Evolutionary conservation across 1,140 invertebrate genomes (phyloP).

Genomic region (Halyomorpha halys): DNA sequence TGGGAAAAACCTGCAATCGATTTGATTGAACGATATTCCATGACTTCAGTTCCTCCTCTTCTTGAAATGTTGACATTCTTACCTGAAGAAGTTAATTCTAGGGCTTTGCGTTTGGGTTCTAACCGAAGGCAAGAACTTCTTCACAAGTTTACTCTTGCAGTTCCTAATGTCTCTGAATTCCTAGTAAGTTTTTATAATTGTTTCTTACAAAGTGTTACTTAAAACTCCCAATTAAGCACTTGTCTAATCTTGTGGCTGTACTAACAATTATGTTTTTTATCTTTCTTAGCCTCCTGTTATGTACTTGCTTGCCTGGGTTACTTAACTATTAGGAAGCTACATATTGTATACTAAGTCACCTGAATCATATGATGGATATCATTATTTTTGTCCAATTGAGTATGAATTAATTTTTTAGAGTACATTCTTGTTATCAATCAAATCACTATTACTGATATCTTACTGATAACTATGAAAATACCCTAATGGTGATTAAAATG

Average conservation of each 20-base stretch:
- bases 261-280: no score
- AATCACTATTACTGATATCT: no score
- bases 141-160: constrained; percentile 57
- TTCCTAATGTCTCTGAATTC: constrained; percentile 58
- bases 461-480: no score
- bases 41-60: constrained; percentile 60
- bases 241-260: no score
- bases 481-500: constrained; percentile 5
- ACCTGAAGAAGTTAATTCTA: constrained; percentile 88
- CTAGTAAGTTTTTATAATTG: constrained; percentile 44
- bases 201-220: not conserved
- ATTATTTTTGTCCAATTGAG: no score
- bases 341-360: no score
- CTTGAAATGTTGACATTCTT: constrained; percentile 86
- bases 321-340: no score
- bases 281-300: no score
- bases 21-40: constrained; percentile 59
- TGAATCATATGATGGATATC: no score
- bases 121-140: constrained; percentile 78
- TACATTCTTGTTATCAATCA: no score
- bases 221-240: not conserved
- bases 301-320: no score
- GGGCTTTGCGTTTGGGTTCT: constrained; percentile 74
- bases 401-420: no score
- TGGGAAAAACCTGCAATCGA: constrained; percentile 86